Evolutionary conservation across 2,888 invertebrate species (phyloP), one percentile per base, ranked within the genome.

Genomic region (Leptinotarsa rubiginosa): DNA sequence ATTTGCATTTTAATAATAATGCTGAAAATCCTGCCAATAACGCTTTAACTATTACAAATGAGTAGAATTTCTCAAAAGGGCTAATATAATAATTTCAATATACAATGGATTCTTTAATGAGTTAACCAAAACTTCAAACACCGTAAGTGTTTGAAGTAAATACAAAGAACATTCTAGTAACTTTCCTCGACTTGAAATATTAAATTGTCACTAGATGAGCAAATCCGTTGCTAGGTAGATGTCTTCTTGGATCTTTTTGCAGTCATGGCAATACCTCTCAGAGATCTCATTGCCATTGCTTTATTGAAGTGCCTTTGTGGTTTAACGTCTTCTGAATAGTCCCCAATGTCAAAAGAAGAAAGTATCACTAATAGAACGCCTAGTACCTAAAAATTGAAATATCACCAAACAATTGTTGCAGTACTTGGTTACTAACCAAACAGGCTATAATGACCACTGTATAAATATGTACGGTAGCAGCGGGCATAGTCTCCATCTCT

Each of bases 371-470:
- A 91, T 69, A 96, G 91, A 66, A 96, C 96, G 56, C 94, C 94
- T 87, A 94, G 90, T 82, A 94, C 94, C 94, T 94, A 86, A 85
- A 84, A 56, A 47, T 22, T 4, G 4, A 56, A 22, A 22, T 56
- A 20, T 13, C 22, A 56, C 4, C 22, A 56, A 22, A 56, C 16
- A 15, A 22, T 4, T 13, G 2, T 56, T 16, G 1, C 20, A 13
- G 22, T 22, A 56, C 20, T 22, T 56, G 22, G 20, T 22, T 59
- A 83, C 89, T 89, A 88, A 96, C 95, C 90, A 97, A 90, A 88
- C 94, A 95, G 78, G 96, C 91, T 84, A 96, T 96, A 85, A 96
- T 96, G 83, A 96, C 92, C 79, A 96, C 89, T 41, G 96, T 96
- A 87, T 96, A 96, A 80, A 94, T 92, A 84, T 96, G 96, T 81